phyloP scores from a whole-genome alignment of 2,888 invertebrate genomes.

The Habroteleia sp. region DNA sequence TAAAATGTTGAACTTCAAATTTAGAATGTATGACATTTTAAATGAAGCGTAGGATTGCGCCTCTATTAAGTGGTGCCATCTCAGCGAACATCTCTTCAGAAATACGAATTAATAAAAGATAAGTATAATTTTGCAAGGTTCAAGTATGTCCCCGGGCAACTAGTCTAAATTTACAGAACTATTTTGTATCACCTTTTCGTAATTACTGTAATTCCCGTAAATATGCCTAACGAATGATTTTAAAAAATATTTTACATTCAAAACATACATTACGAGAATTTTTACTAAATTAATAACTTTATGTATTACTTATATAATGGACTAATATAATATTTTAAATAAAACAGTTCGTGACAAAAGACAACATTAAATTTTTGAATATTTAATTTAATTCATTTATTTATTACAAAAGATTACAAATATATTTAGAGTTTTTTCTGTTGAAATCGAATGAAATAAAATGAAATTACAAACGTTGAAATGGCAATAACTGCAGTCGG shows the following conservation, averaged over 20 bases:
- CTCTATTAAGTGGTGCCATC: constrained; percentile 51
- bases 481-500: constrained; percentile 32
- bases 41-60: constrained; percentile 22
- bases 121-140: constrained; percentile 44
- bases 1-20: constrained; percentile 24
- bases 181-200: background rate
- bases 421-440: no score
- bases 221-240: no score
- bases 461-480: no score
- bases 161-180: background rate
- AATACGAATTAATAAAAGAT: constrained; percentile 21
- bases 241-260: no score
- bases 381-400: no score
- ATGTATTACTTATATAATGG: no score
- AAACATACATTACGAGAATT: no score
- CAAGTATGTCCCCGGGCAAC: constrained; percentile 13
- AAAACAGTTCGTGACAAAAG: no score
- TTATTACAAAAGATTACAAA: background rate
- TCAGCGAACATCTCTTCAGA: constrained; percentile 25
- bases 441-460: no score
- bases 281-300: no score
- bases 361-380: no score
- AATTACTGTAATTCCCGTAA: constrained; percentile 6
- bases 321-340: no score
- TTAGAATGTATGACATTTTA: constrained; percentile 24